Base-by-base conservation (phyloP, 2,113 vertebrate genomes). In the Todiramphus saurophagus region DNA sequence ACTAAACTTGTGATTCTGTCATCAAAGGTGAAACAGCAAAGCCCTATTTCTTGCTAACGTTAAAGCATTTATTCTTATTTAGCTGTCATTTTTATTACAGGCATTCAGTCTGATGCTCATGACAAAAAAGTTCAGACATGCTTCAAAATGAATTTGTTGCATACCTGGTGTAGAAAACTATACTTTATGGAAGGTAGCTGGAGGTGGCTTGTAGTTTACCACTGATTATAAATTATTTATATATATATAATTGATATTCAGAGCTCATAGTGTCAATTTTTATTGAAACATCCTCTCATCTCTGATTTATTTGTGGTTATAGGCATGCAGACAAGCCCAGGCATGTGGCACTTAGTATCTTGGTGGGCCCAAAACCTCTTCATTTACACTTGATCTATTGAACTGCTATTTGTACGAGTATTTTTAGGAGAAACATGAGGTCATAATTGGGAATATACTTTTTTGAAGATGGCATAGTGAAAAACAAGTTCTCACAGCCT, bases 21-120 rank as follows among this genome's bases (percentile, higher is more conserved):
- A 96, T 97, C 97, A 93, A 96, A 98, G 96, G 93, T 97, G 95
- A 97, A 97, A 90, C 84, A 95, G 87, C 93, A 96, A 95, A 96
- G 90, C 82, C 86, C 89, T 89, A 66, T 93, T 95, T 96, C 96
- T 95, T 91, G 94, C 93, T 86, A 97, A 94, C 43, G 21, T 76
- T 73, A 90, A 97, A 83, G 76, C 92, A 96, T 98, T 97, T 97
- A 94, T 98, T 97, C 97, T 97, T 93, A 98, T 97, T 98, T 97
- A 90, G 58, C 83, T 98, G 96, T 98, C 97, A 98, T 56, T 98
- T 98, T 98, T 98, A 98, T 98, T 97, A 96, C 94, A 97, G 93
- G 53, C 90, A 96, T 97, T 97, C 95, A 97, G 89, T 66, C 84
- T 95, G 93, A 97, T 97, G 67, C 82, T 97, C 93, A 74, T 94